Percentiles rank a stretch among this genome's conserved stretches.
Conservation (phyloP, 2,113 vertebrate species). For the Enhydra lutris region DNA sequence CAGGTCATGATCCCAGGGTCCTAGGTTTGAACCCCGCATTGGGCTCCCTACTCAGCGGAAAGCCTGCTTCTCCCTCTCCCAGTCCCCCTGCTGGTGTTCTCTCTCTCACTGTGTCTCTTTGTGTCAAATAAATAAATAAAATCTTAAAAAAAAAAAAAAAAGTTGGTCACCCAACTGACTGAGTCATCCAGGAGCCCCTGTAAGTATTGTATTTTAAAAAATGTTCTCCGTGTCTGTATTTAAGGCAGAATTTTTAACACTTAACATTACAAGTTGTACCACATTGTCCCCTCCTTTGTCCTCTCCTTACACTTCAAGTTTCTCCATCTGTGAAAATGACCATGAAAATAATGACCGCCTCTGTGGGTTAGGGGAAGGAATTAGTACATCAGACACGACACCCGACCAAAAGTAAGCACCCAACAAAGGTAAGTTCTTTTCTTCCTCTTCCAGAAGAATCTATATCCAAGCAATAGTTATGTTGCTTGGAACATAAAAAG, state of each 20-base stretch:
- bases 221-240: neutral
- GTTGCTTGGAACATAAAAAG: neutral
- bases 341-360: neutral
- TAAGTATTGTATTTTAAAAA: neutral
- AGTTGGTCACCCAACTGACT: neutral
- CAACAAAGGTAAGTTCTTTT: neutral
- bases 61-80: too few relatives aligned
- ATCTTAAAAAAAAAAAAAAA: too few relatives aligned
- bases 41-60: too few relatives aligned
- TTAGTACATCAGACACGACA: rapidly evolving
- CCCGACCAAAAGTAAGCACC: too few relatives aligned
- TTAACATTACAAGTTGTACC: neutral
- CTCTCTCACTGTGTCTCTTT: too few relatives aligned
- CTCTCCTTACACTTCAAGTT: neutral
- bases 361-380: neutral
- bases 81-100: too few relatives aligned
- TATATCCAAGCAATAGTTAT: neutral
- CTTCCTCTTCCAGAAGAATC: neutral
- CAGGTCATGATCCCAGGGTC: too few relatives aligned
- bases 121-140: too few relatives aligned
- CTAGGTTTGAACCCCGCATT: too few relatives aligned
- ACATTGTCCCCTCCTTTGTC: neutral
- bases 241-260: neutral
- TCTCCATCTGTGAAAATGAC: neutral
- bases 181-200: neutral